Conservation (phyloP, 2,797 vertebrate species). For the Oreortyx pictus region DNA sequence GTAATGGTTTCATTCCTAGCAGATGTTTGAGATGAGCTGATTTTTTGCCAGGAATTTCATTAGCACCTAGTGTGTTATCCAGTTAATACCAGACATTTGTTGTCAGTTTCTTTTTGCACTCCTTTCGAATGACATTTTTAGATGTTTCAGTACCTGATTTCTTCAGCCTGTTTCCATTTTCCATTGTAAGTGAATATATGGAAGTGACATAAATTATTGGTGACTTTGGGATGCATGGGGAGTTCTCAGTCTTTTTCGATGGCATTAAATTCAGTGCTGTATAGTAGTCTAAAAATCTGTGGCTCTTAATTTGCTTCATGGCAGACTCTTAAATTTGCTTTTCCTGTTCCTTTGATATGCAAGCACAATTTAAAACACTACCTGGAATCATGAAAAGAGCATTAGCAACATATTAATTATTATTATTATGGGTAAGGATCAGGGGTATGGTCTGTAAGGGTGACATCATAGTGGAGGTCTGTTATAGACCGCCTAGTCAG, state of each 20-base stretch:
- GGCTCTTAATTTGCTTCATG: not conserved
- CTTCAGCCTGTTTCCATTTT: not conserved
- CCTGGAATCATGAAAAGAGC: not conserved
- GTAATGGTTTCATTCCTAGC: not conserved
- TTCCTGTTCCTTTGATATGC: not conserved
- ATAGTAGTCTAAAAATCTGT: not conserved
- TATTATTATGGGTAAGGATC: no score
- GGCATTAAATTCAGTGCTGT: not conserved
- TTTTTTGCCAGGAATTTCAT: slow-evolving; percentile 48
- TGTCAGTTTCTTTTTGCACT: not conserved
- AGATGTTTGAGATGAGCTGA: slow-evolving; percentile 53
- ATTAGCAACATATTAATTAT: not conserved
- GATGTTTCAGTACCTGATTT: not conserved
- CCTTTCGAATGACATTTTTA: not conserved
- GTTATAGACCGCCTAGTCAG: no score
- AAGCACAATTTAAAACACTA: not conserved
- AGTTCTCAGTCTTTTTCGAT: not conserved
- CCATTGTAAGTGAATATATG: not conserved
- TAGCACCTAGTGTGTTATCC: slow-evolving; percentile 16
- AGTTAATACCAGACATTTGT: not conserved
- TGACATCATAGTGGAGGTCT: no score
- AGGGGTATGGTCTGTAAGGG: no score
- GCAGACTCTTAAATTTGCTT: not conserved
- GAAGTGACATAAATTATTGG: not conserved
- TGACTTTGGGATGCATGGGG: not conserved